Evolutionary conservation across 2,888 invertebrate species (phyloP).

Genomic region (Apamea monoglypha): DNA sequence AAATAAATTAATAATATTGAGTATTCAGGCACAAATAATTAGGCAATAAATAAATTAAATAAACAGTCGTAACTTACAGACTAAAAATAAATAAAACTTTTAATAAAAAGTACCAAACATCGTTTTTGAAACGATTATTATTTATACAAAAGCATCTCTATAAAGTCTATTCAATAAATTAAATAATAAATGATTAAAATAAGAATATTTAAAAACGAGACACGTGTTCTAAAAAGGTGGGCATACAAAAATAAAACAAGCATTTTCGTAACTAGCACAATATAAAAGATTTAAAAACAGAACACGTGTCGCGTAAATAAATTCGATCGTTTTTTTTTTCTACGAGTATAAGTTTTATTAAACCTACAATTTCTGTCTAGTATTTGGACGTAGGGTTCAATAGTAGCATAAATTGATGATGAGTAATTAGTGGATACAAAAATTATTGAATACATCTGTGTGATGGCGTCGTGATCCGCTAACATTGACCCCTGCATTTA

Average conservation of each 20-base stretch:
- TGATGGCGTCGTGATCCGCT: not conserved
- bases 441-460: not conserved
- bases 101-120: constrained; percentile 80
- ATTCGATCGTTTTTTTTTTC: constrained; percentile 9
- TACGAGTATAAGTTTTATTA: not conserved
- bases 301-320: constrained; percentile 59
- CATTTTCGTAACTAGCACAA: constrained; percentile 32
- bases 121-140: constrained; percentile 71
- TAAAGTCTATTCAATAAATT: constrained; percentile 33
- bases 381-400: constrained; percentile 15
- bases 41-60: constrained; percentile 49
- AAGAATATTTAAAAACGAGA: constrained; percentile 44
- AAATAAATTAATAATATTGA: constrained; percentile 64
- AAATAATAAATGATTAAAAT: constrained; percentile 25
- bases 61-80: constrained; percentile 56
- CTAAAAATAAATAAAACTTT: constrained; percentile 77
- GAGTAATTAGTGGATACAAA: not conserved
- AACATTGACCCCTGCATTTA: not conserved
- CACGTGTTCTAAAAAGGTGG: constrained; percentile 56
- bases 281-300: constrained; percentile 12
- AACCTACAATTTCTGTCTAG: constrained; percentile 45
- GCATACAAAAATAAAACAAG: constrained; percentile 28
- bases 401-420: constrained; percentile 14
- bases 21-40: constrained; percentile 76
- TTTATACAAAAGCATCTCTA: constrained; percentile 40